Percentiles rank a stretch among this genome's conserved stretches.
phyloP scores from a whole-genome alignment of 2,888 invertebrate species.

The Torymus texanus region DNA sequence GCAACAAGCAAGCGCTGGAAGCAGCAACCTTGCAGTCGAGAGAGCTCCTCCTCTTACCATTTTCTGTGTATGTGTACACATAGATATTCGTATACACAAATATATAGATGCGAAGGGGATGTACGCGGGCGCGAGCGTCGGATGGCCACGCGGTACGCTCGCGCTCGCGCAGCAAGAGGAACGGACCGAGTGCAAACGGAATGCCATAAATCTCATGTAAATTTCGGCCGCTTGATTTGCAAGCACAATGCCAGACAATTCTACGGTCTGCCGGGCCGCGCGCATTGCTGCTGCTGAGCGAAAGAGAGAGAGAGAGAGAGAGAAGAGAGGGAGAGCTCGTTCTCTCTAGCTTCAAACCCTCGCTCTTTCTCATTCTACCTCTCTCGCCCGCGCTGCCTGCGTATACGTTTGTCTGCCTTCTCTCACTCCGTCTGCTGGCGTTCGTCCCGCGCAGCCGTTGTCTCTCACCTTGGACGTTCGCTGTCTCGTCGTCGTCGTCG shows the following conservation, averaged over 20 bases:
- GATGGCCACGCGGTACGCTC: neutral
- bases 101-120: neutral
- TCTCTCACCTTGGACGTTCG: neutral
- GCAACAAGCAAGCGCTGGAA: slow-evolving; percentile 51
- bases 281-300: slow-evolving; percentile 61
- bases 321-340: no score
- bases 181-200: slow-evolving; percentile 64
- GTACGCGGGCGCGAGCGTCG: neutral
- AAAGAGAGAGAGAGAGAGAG: slow-evolving; percentile 41
- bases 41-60: neutral
- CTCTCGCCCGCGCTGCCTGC: slow-evolving; percentile 4
- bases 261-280: slow-evolving; percentile 65
- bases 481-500: slow-evolving; percentile 5
- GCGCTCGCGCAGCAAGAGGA: slow-evolving; percentile 31
- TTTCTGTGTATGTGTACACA: neutral
- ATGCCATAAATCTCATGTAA: slow-evolving; percentile 74
- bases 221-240: slow-evolving; percentile 73
- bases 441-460: neutral
- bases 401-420: slow-evolving; percentile 10
- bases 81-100: neutral
- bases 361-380: slow-evolving; percentile 5
- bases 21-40: slow-evolving; percentile 5
- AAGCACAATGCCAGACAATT: slow-evolving; percentile 73
- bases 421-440: slow-evolving; percentile 10
- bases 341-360: slow-evolving; percentile 7